These are phyloP conservation scores for Trichechus manatus DNA, from an alignment of 2,113 vertebrate genomes.

Conservation along the genomic window DNA sequence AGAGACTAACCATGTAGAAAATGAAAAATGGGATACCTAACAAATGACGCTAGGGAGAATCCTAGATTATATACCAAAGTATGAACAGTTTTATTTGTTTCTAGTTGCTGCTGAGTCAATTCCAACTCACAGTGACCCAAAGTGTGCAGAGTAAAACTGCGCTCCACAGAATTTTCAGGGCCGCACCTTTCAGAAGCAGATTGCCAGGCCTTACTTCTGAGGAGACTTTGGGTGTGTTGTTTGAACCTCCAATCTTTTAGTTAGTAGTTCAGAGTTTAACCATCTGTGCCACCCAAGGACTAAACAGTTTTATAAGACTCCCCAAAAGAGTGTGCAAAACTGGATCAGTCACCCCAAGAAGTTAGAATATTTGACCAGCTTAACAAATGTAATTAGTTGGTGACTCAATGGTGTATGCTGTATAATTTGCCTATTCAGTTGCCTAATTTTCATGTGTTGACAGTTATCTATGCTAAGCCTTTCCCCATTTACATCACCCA, in stretches of 20 bases:
- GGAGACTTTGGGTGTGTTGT: background rate
- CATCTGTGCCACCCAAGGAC: background rate
- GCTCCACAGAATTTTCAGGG: background rate
- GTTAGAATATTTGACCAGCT: background rate
- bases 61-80: background rate
- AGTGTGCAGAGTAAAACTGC: background rate
- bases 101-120: background rate
- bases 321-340: background rate
- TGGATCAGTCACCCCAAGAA: slow-evolving; percentile 12
- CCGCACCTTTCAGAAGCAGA: background rate
- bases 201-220: background rate
- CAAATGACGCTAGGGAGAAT: background rate
- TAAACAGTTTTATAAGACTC: background rate
- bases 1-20: background rate
- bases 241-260: background rate
- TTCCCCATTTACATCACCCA: slow-evolving; percentile 72
- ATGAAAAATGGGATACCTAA: background rate
- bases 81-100: background rate
- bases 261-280: background rate
- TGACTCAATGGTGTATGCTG: background rate
- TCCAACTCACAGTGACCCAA: background rate
- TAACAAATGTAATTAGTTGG: slow-evolving; percentile 36
- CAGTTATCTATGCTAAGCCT: slow-evolving; percentile 53
- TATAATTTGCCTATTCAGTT: slow-evolving; percentile 60
- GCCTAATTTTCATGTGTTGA: slow-evolving; percentile 68